phyloP scores from a whole-genome alignment of 1,140 invertebrate genomes.

The Brachionus paranguensis region DNA sequence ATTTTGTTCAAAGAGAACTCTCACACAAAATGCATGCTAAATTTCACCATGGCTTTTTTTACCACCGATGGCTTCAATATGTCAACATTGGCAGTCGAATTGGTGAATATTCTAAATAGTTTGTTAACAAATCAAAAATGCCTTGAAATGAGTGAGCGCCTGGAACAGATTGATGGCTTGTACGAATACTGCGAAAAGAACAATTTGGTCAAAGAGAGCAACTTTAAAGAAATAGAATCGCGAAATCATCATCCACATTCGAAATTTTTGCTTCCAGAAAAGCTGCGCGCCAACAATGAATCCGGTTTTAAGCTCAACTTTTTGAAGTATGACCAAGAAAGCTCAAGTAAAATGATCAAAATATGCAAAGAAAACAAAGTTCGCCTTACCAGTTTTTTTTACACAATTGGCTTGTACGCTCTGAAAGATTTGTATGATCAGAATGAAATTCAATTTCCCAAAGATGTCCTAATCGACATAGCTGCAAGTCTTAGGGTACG shows the following conservation, averaged over 20 bases:
- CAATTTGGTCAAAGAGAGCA: background rate
- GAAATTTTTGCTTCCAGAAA: background rate
- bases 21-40: background rate
- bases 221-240: background rate
- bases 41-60: background rate
- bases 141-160: background rate
- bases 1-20: background rate
- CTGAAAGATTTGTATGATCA: slow-evolving; percentile 8
- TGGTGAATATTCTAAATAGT: background rate
- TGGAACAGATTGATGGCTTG: background rate
- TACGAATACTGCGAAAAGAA: background rate
- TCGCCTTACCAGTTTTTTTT: slow-evolving; percentile 4
- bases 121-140: slow-evolving; percentile 7
- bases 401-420: background rate
- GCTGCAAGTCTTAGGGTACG: slow-evolving; percentile 3
- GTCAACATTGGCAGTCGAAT: background rate
- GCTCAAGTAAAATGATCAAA: background rate
- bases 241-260: background rate
- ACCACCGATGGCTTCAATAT: slow-evolving; percentile 28
- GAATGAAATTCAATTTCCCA: slow-evolving; percentile 19
- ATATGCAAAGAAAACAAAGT: slow-evolving; percentile 2
- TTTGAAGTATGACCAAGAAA: background rate
- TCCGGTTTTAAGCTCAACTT: slow-evolving; percentile 11
- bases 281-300: background rate
- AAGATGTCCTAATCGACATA: background rate